phyloP scores from a whole-genome alignment of 2,113 vertebrate species.

The Riparia riparia region DNA sequence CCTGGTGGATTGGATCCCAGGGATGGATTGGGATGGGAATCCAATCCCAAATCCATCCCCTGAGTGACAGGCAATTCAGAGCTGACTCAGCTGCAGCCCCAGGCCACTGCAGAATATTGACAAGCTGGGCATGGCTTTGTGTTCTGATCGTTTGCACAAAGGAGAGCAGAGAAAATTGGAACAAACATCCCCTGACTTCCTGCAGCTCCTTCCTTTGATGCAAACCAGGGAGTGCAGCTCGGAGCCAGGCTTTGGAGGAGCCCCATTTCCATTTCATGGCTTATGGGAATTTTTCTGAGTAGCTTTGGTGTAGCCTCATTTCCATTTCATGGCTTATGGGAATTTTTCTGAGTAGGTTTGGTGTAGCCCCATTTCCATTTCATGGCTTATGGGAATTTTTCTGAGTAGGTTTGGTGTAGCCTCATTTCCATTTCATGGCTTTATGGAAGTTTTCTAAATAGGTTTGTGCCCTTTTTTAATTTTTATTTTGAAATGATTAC shows the following conservation, averaged over 20 bases:
- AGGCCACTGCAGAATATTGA: not conserved
- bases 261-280: no score
- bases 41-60: fast-evolving
- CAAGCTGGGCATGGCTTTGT: fast-evolving
- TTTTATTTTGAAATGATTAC: not conserved
- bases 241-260: fast-evolving
- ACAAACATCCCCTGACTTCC: not conserved
- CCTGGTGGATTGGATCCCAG: not conserved
- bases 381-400: not conserved
- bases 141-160: fast-evolving
- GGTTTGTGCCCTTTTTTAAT: not conserved
- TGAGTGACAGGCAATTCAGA: not conserved
- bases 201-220: not conserved
- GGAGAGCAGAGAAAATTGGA: not conserved
- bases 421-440: not conserved
- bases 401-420: not conserved
- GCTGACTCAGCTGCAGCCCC: not conserved
- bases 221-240: not conserved
- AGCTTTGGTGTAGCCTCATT: no score
- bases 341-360: no score
- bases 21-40: not conserved
- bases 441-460: not conserved
- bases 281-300: no score
- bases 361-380: not conserved
- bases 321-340: no score